Base-by-base conservation (phyloP, 2,888 invertebrate genomes). In the Pherbina coryleti region DNA sequence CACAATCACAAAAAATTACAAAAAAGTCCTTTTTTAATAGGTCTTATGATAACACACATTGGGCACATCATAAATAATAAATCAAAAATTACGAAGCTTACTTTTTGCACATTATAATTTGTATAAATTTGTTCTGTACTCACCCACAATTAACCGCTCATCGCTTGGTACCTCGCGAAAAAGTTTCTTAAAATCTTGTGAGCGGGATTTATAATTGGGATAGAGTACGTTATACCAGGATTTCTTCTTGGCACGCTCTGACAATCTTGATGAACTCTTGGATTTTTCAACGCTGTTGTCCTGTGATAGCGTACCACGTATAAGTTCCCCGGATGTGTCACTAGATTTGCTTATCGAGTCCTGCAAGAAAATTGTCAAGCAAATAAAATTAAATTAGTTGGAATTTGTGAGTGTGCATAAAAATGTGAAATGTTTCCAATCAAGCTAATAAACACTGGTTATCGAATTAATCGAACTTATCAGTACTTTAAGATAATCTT, bases 161-260 rank as follows among this genome's bases (percentile, higher is more conserved):
- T 97, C 96, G 79, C 94, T 93, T 0, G 98, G 97, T 81, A 98
- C 93, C 79, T 96, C 96, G 89, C 96, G 97, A 90, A 98, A 98
- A 80, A 97, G 93, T 86, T 95, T 92, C 87, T 95, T 97, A 89
- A 98, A 98, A 90, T 98, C 97, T 85, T 96, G 96, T 5, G 95
- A 95, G 83, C 97, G 93, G 79, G 96, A 96, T 91, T 98, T 98
- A 90, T 98, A 98, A 0, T 97, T 97, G 53, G 98, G 97, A 90
- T 95, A 95, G 57, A 96, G 91, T 5, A 95, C 92, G 90, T 94
- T 95, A 89, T 96, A 96, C 95, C 96, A 96, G 79, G 95, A 94
- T 79, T 95, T 94, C 89, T 95, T 96, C 89, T 95, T 95, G 70
- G 92, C 92, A 22, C 93, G 91, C 81, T 92, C 91, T 17, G 91